Evolutionary conservation across 2,797 vertebrate genomes (phyloP), one percentile per base, ranked within the genome.

Genomic region (Premnoplex brunnescens): DNA sequence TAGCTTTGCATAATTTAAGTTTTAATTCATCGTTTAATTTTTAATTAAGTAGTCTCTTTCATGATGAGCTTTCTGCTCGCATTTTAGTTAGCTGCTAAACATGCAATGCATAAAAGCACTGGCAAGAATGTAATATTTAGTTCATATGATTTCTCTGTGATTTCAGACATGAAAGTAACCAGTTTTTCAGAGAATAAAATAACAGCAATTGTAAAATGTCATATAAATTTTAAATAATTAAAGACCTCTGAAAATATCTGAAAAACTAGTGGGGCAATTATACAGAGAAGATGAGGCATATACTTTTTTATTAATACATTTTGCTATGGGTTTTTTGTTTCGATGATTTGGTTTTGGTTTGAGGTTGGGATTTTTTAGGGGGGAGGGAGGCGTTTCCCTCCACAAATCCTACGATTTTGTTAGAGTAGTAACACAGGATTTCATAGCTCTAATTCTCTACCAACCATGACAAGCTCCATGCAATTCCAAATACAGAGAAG

Each of bases 1-100:
- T 98, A 98, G 97, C 97, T 98, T 98, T 98, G 97, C 97, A 98
- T 98, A 98, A 98, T 98, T 98, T 98, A 98, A 97, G 97, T 98
- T 98, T 98, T 98, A 98, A 98, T 98, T 97, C 95, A 97, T 98
- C 30, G 69, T 97, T 98, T 97, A 98, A 98, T 98, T 98, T 98
- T 98, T 98, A 98, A 98, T 98, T 98, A 98, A 98, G 96, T 96
- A 97, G 94, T 95, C 95, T 97, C 97, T 95, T 97, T 97, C 96
- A 97, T 96, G 96, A 97, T 95, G 90, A 96, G 96, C 91, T 97
- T 97, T 97, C 96, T 95, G 77, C 91, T 97, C 22, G 5, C 92
- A 95, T 97, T 97, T 95, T 91, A 96, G 93, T 93, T 96, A 95
- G 92, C 94, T 87, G 96, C 91, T 96, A 97, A 97, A 95, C 91